Base-by-base conservation (phyloP, 1,140 invertebrate species). In the Thalassaphorura encarpata region DNA sequence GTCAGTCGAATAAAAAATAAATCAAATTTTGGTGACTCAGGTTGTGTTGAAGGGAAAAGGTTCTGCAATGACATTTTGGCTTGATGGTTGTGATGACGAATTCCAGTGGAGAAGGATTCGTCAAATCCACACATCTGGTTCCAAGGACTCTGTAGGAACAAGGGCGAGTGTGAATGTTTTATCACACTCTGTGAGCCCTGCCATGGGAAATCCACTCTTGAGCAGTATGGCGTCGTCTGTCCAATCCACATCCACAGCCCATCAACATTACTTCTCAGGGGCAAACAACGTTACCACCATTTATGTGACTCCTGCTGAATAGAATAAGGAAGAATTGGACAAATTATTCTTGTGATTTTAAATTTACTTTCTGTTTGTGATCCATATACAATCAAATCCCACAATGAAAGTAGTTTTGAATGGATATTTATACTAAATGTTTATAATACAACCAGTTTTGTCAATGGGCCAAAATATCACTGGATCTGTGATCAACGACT, bases 1-100 rank as follows among this genome's bases (percentile, higher is more conserved):
- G n/a, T n/a, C n/a, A n/a, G n/a, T n/a, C n/a, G n/a, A n/a, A n/a
- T n/a, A n/a, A n/a, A n/a, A n/a, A n/a, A n/a, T n/a, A n/a, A n/a
- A n/a, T n/a, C n/a, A n/a, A n/a, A n/a, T n/a, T n/a, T n/a, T n/a
- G n/a, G n/a, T n/a, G n/a, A n/a, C 31, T 15, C 51, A 87, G 66
- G 85, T 89, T 1, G 83, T 88, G 61, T 75, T 94, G 42, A 92
- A 92, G 74, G 89, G 89, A 45, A 93, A 92, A 76, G 90, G 89
- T 36, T 80, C 80, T 67, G 85, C 89, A 80, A 81, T 82, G 57
- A 94, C 90, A 1, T 94, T 87, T 71, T 94, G 89, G 89, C 73
- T 95, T 48, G 75, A 86, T 33, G 88, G 88, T 28, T 84, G 83
- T 64, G 80, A 81, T 1, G 84, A 65, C 31, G 63, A 65, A 19